Base-by-base conservation (phyloP, 37 sponge, comb jelly and placozoan genomes). In the Ephydatia muelleri region DNA sequence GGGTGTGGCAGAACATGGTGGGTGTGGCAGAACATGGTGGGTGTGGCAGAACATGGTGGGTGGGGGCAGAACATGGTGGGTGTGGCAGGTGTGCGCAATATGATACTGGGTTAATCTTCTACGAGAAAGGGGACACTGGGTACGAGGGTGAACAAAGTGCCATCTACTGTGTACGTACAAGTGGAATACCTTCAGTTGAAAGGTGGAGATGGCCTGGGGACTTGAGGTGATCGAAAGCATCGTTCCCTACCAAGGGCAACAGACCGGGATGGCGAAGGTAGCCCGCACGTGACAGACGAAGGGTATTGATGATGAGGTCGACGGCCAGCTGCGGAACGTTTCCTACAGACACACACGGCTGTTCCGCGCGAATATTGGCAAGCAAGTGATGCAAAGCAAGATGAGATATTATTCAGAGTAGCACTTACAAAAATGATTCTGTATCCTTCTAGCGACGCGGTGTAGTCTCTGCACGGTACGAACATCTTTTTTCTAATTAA, bases 261-360 rank as follows among this genome's bases (percentile, higher is more conserved):
- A 92, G 39, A 37, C 79, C 66, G 28, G 80, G 49, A 37, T 92
- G 74, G 29, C 88, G 68, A 25, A 92, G 78, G 73, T 85, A 82
- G 1, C 93, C 93, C 3, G 82, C 82, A 30, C 74, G 80, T 25
- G 80, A 26, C 73, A 88, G 80, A 19, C 67, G 43, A 5, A 85
- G 83, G 37, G 89, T 88, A 38, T 83, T 77, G 49, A 92, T 82
- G 33, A 92, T 40, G 19, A 92, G 86, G 81, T 92, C 93, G 29
- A 77, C 74, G 23, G 86, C 29, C 74, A 92, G 49, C 86, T 92
- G 93, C 16, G 78, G 79, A 0, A 92, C 86, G 71, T 92, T 92
- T 9, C 93, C 93, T 23, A 92, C 93, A 16, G 88, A 88, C 0
- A 92, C 82, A 40, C 83, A 84, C 5, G 93, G 93, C 93, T 92